phyloP scores from a whole-genome alignment of 2,797 vertebrate genomes.

The Myotis myotis region DNA sequence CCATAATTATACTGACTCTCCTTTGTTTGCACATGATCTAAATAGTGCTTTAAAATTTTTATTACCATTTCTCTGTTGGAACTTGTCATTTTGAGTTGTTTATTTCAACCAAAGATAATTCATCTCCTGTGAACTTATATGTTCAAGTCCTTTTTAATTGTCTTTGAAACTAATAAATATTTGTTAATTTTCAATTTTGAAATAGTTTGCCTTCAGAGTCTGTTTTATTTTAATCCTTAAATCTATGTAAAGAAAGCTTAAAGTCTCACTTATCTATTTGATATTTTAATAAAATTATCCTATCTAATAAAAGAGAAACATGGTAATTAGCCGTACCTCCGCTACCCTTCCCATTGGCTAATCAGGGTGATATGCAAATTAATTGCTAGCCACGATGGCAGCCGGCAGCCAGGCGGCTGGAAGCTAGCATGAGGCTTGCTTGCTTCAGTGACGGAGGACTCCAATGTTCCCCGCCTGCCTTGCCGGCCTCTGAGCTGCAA shows the following conservation, averaged over 20 bases:
- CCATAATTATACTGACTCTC: neutral
- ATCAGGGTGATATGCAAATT: no score
- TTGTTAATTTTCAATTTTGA: slow-evolving; percentile 10
- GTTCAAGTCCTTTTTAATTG: neutral
- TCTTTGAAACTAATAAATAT: neutral
- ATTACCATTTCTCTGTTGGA: neutral
- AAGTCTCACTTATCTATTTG: neutral
- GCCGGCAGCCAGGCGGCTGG: no score
- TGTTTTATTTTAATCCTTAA: neutral
- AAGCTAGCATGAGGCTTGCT: no score
- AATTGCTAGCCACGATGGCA: no score
- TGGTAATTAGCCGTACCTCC: no score
- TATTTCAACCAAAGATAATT: slow-evolving; percentile 15
- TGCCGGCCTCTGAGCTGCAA: no score
- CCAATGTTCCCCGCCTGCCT: no score
- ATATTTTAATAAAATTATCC: slow-evolving; percentile 8
- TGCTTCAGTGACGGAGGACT: no score
- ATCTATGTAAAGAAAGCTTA: neutral
- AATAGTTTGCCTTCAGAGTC: neutral
- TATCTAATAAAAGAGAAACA: no score
- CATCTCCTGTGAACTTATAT: neutral
- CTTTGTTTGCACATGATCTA: slow-evolving; percentile 7
- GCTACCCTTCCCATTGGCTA: no score
- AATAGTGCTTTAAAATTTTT: neutral
- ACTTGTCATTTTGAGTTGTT: slow-evolving; percentile 6